phyloP scores from a whole-genome alignment of 2,888 invertebrate species.

The Folsomia manolachei region DNA sequence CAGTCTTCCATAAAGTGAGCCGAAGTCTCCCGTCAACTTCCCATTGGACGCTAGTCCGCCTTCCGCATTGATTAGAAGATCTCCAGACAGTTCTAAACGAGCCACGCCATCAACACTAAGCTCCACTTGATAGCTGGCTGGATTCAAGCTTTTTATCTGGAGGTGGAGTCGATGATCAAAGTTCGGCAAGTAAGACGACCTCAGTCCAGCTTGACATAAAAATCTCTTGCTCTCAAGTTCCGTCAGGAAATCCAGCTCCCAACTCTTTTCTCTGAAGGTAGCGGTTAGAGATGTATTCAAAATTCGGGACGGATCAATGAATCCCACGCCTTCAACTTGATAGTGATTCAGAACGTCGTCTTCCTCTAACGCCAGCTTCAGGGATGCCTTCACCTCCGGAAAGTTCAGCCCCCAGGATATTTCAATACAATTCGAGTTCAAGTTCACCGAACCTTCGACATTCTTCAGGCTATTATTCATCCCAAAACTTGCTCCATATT shows the following conservation, averaged over 20 bases:
- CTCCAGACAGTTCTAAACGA: too few relatives aligned
- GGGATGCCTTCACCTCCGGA: not conserved
- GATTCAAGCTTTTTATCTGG: too few relatives aligned
- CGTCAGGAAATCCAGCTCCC: too few relatives aligned
- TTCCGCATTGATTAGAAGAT: conserved; percentile 15
- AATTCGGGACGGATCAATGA: not conserved
- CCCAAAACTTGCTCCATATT: not conserved
- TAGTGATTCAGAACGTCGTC: not conserved
- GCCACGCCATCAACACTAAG: too few relatives aligned
- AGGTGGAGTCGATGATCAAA: too few relatives aligned
- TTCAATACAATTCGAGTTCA: not conserved
- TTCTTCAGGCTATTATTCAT: not conserved
- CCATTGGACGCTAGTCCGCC: not conserved
- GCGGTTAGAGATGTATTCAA: not conserved
- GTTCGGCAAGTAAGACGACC: too few relatives aligned
- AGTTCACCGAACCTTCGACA: not conserved
- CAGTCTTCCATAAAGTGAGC: conserved; percentile 31
- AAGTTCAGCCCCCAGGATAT: not conserved
- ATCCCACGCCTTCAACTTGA: not conserved
- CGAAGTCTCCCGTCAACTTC: conserved; percentile 35
- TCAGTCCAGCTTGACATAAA: too few relatives aligned
- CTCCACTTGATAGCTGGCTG: too few relatives aligned
- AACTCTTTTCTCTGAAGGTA: not conserved
- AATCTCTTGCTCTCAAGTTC: too few relatives aligned
- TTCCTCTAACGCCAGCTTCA: not conserved